Base-by-base conservation (phyloP, 2,113 vertebrate genomes). In the Clupea harengus region DNA sequence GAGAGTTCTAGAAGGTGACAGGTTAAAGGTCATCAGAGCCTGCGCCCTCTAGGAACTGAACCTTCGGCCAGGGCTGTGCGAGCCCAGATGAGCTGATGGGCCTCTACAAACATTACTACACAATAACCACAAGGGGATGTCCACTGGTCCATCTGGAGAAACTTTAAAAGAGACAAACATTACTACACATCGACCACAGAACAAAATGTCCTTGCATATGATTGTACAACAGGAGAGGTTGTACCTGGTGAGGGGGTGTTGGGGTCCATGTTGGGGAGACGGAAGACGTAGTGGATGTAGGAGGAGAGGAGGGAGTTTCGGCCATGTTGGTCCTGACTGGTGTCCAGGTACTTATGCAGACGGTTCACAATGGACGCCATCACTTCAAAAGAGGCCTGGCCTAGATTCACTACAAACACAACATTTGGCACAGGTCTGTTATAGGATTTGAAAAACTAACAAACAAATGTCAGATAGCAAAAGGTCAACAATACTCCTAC, bases 331-430 rank as follows among this genome's bases (percentile, higher is more conserved):
- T 99, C 98, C 90, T 99, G 98, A 92, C 95, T 99, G 89, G 96
- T 97, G 91, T 99, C 97, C 91, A 99, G 89, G 93, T 97, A 99
- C 93, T 97, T 99, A 84, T 99, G 98, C 54, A 99, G 97, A 82
- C 98, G 96, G 92, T 99, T 99, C 87, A 98, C 97, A 89, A 99
- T 96, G 0, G 98, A 98, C 3, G 98, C 97, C 97, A 99, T 99
- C 0, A 98, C 97, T 92, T 99, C 98, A 46, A 99, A 99, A 47
- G 97, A 99, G 1, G 96, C 97, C 91, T 99, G 98, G 86, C 98
- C 98, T 82, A 99, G 94, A 92, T 99, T 99, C 84, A 99, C 98
- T 99, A 90, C 64, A 92, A 91, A 75, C 25, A 75, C 13, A 32
- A 75, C 9, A 75, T 5, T 3, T 13, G 2, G 39, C 25, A 67